phyloP scores from a whole-genome alignment of 37 sponge, comb jelly and placozoan genomes.

The Ianthella basta region DNA sequence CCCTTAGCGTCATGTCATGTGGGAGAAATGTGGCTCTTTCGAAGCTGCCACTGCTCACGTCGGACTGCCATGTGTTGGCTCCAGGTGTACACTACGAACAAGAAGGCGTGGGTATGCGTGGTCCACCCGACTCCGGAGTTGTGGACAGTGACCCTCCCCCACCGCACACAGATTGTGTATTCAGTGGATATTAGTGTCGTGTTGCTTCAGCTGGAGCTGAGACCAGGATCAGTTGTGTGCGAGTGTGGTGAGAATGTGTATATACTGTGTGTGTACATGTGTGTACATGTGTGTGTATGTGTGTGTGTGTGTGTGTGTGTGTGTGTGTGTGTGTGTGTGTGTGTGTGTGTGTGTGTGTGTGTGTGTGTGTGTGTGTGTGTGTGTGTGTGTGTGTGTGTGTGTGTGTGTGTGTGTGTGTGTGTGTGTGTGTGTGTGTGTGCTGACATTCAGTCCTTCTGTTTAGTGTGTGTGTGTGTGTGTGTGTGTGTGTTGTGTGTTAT shows the following conservation, averaged over 20 bases:
- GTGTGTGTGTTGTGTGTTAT: slow-evolving; percentile 12
- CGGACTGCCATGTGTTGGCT: not conserved
- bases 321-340: slow-evolving; percentile 25
- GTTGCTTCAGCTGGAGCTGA: slow-evolving; percentile 75
- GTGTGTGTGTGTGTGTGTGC: slow-evolving; percentile 33
- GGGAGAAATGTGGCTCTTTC: not conserved
- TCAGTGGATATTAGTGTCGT: slow-evolving; percentile 85
- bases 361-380: not conserved
- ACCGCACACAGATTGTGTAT: slow-evolving; percentile 98
- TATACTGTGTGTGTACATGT: not conserved
- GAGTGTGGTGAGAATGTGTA: slow-evolving; percentile 68
- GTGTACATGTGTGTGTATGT: slow-evolving; percentile 20
- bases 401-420: slow-evolving; percentile 36
- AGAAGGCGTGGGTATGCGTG: slow-evolving; percentile 67
- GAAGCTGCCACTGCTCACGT: not conserved
- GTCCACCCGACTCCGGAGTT: slow-evolving; percentile 94
- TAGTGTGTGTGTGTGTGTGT: slow-evolving; percentile 30
- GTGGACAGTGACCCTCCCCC: slow-evolving; percentile 94
- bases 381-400: slow-evolving; percentile 9
- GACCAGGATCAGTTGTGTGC: slow-evolving; percentile 86
- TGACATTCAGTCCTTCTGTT: too few relatives aligned
- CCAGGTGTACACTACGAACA: slow-evolving; percentile 82
- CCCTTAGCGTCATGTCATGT: not conserved
- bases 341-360: slow-evolving; percentile 20
- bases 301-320: slow-evolving; percentile 22